Evolutionary conservation across 2,888 invertebrate species (phyloP).

Genomic region (Periphyllus acericola): DNA sequence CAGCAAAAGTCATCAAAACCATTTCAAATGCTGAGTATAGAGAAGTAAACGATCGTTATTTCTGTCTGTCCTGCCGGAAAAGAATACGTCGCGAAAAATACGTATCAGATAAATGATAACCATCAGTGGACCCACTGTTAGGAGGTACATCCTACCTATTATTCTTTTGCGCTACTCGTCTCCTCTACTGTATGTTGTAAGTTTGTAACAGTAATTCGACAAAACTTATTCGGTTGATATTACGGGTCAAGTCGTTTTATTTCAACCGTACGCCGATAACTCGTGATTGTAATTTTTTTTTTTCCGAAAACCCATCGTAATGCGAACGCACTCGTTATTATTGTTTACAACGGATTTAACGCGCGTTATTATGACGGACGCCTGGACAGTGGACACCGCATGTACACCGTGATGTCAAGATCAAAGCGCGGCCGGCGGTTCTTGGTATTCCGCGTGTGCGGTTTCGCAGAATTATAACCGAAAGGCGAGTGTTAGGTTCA

Average conservation of each 20-base stretch:
- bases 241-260: not conserved
- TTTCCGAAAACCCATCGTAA: not conserved
- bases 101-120: no score
- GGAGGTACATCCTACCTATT: no score
- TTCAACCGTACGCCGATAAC: not conserved
- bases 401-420: not conserved
- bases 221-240: no score
- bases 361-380: not conserved
- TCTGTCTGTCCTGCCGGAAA: no score
- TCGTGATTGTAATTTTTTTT: not conserved
- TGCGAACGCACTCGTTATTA: not conserved
- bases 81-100: no score
- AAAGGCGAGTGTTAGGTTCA: not conserved
- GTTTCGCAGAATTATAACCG: not conserved
- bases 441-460: not conserved
- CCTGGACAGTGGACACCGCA: not conserved
- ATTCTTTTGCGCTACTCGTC: no score
- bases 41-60: no score
- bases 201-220: no score
- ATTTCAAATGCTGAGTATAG: no score
- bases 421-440: not conserved
- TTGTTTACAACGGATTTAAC: not conserved
- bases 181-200: no score
- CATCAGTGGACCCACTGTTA: no score
- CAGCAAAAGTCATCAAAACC: no score